These are phyloP conservation scores for Arrhamphus sclerolepis DNA, from an alignment of 2,797 vertebrate genomes.

Conservation along the genomic window DNA sequence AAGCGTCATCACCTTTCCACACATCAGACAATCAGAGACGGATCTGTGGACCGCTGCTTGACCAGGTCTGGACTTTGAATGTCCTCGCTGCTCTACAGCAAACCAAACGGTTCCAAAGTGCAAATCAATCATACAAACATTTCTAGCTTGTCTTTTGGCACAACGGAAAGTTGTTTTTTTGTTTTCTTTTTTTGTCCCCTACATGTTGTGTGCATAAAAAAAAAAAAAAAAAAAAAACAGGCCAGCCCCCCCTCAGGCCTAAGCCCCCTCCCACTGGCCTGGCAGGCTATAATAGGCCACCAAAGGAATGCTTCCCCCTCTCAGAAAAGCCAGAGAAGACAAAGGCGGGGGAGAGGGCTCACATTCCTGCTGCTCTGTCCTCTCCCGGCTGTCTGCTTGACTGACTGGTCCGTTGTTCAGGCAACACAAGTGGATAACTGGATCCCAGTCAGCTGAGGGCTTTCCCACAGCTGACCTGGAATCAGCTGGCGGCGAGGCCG, in stretches of 20 bases:
- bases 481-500: slow-evolving; percentile 58
- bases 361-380: slow-evolving; percentile 67
- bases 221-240: slow-evolving; percentile 56
- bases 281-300: slow-evolving; percentile 68
- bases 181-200: no score
- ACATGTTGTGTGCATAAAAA: background rate
- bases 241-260: slow-evolving; percentile 44
- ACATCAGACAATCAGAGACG: no score
- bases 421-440: slow-evolving; percentile 42
- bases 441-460: slow-evolving; percentile 63
- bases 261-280: slow-evolving; percentile 56
- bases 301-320: slow-evolving; percentile 74
- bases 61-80: background rate
- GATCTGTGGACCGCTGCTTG: no score
- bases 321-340: slow-evolving; percentile 35
- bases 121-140: background rate
- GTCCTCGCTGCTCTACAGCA: background rate
- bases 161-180: no score
- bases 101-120: slow-evolving; percentile 9
- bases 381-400: slow-evolving; percentile 42
- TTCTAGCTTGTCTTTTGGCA: no score
- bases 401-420: slow-evolving; percentile 51
- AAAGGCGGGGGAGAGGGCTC: slow-evolving; percentile 34
- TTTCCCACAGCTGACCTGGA: slow-evolving; percentile 70
- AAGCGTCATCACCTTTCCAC: no score